Conservation (phyloP, 2,113 vertebrate genomes). For the Nicator chloris region DNA sequence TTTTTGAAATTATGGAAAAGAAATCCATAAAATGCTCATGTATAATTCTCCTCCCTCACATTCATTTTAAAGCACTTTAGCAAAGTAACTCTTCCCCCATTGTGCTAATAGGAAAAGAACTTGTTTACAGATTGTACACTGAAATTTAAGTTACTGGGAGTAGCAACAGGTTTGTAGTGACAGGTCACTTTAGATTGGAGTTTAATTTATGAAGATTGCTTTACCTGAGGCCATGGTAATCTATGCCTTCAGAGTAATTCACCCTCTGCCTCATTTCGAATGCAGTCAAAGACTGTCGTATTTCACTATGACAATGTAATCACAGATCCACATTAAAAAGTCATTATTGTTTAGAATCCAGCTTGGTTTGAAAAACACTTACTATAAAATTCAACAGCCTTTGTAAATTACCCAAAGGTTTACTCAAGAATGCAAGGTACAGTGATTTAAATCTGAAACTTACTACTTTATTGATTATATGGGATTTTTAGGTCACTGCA, state of each 20-base stretch:
- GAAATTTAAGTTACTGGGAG: slow-evolving; percentile 71
- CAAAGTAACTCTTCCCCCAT: slow-evolving; percentile 32
- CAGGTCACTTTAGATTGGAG: slow-evolving; percentile 91
- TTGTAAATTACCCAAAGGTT: slow-evolving; percentile 91
- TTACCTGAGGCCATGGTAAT: slow-evolving; percentile 85
- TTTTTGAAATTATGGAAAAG: slow-evolving; percentile 36
- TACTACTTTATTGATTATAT: slow-evolving; percentile 83
- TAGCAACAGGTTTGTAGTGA: slow-evolving; percentile 78
- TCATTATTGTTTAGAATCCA: slow-evolving; percentile 99
- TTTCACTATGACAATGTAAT: slow-evolving; percentile 99
- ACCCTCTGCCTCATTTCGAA: slow-evolving; percentile 86
- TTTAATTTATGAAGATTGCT: slow-evolving; percentile 99
- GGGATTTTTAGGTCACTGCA: slow-evolving; percentile 69
- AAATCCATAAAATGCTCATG: neutral
- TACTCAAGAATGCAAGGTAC: slow-evolving; percentile 85
- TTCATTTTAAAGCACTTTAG: slow-evolving; percentile 29
- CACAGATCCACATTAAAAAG: slow-evolving; percentile 99
- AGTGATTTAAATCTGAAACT: slow-evolving; percentile 85
- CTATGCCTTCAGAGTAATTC: slow-evolving; percentile 86
- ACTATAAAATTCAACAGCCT: slow-evolving; percentile 92
- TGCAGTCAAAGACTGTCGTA: slow-evolving; percentile 86
- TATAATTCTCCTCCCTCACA: neutral
- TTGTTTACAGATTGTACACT: slow-evolving; percentile 71
- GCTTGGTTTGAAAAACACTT: slow-evolving; percentile 95
- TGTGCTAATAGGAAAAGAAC: slow-evolving; percentile 24